Evolutionary conservation across 2,113 vertebrate species (phyloP), one percentile per base, ranked within the genome.

Genomic region (Nerophis ophidion): DNA sequence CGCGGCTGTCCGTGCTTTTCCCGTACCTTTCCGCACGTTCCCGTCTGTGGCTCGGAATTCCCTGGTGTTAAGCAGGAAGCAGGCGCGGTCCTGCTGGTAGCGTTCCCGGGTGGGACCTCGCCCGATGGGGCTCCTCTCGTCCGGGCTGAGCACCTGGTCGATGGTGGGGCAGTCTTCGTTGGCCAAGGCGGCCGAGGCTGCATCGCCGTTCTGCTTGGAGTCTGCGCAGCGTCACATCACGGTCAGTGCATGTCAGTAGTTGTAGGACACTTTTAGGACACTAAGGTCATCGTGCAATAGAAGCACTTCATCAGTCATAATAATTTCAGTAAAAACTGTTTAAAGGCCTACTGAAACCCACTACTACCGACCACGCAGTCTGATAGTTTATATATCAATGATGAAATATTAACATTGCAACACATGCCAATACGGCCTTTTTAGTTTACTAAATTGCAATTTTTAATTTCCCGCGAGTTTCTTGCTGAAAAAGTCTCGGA

Each of bases 161-260:
- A 96, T 96, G 68, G 92, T 93, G 1, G 93, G 93, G 74, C 93
- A 95, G 86, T 96, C 94, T 84, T 96, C 93, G 0, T 95, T 94
- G 48, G 94, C 94, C 66, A 95, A 72, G 0, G 94, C 94, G 2
- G 93, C 93, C 0, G 91, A 93, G 5, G 94, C 93, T 4, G 94
- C 92, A 11, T 95, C 93, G 12, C 94, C 94, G 0, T 95, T 96
- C 84, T 92, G 91, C 81, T 93, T 93, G 26, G 91, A 91, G 82
- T 92, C 92, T 93, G 56, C 7, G 51, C 11, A 13, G 52, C 51
- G 19, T 53, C n/a, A 4, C 40, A 46, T 15, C 26, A 35, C 2
- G 38, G n/a, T 12, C 14, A 2, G 38, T 42, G 1, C 6, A 35
- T 13, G 15, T 35, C 26, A 16, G n/a, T 33, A 65, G 46, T 46